Evolutionary conservation across 2,113 vertebrate species (phyloP).

Genomic region (Xenotilapia leptura): DNA sequence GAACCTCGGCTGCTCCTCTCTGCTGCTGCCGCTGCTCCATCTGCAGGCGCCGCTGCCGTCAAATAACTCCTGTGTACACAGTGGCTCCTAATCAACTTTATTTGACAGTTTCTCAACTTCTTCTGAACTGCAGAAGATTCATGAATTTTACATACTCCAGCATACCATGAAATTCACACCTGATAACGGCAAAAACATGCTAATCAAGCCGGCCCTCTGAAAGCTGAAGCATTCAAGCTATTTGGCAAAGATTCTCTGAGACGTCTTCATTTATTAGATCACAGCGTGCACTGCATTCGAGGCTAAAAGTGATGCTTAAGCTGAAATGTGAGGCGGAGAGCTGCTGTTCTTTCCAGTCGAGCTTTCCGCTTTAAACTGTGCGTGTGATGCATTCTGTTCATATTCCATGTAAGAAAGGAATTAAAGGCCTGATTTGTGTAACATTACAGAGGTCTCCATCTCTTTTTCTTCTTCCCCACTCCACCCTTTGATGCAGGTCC

Average conservation of each 20-base stretch:
- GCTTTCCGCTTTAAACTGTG: not conserved
- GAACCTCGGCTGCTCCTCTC: not conserved
- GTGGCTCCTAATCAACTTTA: not conserved
- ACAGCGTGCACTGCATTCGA: not conserved
- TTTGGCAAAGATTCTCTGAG: not conserved
- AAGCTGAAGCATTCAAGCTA: not conserved
- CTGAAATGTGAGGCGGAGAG: not conserved
- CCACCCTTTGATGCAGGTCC: not conserved
- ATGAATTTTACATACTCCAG: not conserved
- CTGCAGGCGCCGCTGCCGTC: not conserved
- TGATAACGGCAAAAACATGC: not conserved
- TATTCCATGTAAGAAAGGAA: not conserved
- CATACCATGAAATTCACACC: not conserved
- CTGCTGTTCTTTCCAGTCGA: not conserved
- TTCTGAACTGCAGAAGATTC: not conserved
- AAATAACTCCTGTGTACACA: not conserved
- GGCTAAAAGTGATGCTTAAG: not conserved
- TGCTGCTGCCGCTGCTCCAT: not conserved
- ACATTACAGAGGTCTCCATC: not conserved
- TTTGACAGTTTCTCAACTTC: not conserved
- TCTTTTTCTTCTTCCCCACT: not conserved
- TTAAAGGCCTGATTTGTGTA: not conserved
- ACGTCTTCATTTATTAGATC: not conserved
- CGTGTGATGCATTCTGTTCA: not conserved
- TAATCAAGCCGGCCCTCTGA: accelerated